A percentile compares a stretch with the other conserved stretches of the same genome.
These are phyloP conservation scores for Epistrophe eligans DNA, from an alignment of 2,888 invertebrate genomes.

Conservation along the genomic window DNA sequence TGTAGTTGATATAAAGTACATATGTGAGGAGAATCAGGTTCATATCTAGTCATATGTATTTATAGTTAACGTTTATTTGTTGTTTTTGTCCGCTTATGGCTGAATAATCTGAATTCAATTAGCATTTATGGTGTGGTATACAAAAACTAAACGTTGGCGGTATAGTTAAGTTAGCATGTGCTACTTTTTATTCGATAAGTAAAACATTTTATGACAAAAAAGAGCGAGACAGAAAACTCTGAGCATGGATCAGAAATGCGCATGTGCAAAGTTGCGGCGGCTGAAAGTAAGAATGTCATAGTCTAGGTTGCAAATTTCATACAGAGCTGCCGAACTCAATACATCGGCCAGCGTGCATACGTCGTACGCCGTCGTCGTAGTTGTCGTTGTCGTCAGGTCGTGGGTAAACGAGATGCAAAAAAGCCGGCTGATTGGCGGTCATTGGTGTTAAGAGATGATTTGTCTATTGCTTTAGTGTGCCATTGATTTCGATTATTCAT, in stretches of 20 bases:
- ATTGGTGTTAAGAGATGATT: conserved; percentile 38
- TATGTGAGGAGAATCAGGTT: conserved; percentile 57
- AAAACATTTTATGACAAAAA: conserved; percentile 37
- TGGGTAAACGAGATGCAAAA: conserved; percentile 57
- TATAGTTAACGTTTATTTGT: conserved; percentile 12
- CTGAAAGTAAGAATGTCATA: conserved; percentile 56
- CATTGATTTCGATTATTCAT: conserved; percentile 34
- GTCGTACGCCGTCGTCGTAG: no score
- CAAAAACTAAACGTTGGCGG: conserved; percentile 49
- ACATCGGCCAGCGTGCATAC: neutral
- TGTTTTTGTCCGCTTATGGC: neutral
- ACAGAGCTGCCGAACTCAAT: conserved; percentile 1
- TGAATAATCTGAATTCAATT: conserved; percentile 66
- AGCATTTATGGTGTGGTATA: conserved; percentile 49
- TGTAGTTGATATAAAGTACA: neutral
- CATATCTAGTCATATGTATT: conserved; percentile 32
- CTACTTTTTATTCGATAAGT: conserved; percentile 54
- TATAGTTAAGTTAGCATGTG: conserved; percentile 16
- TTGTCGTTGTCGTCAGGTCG: neutral
- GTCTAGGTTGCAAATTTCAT: conserved; percentile 55
- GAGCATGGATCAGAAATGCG: conserved; percentile 49
- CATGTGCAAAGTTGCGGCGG: conserved; percentile 48
- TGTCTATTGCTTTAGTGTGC: conserved; percentile 25
- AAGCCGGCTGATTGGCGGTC: conserved; percentile 57
- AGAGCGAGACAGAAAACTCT: neutral